These are phyloP conservation scores for Lichenostomus cassidix DNA, from an alignment of 2,113 vertebrate genomes.

Conservation along the genomic window DNA sequence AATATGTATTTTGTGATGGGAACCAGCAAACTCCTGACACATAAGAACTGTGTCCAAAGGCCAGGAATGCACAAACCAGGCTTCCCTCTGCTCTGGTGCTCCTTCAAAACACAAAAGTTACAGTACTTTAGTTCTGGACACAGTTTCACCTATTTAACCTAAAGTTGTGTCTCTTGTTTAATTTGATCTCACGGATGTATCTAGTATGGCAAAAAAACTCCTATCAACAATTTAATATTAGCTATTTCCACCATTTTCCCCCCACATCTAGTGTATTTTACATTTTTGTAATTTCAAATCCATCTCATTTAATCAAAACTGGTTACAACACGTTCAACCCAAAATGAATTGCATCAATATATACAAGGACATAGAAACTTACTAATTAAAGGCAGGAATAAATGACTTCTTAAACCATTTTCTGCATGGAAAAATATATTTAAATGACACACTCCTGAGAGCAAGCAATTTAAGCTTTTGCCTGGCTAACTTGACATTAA, in stretches of 20 bases:
- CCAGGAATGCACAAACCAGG: not conserved
- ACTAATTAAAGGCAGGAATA: not conserved
- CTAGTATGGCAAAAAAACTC: not conserved
- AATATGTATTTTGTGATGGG: not conserved
- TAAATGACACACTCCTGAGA: not conserved
- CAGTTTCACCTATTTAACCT: not conserved
- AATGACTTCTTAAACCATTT: not conserved
- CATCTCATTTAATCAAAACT: not conserved
- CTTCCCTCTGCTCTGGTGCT: not conserved
- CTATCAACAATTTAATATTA: not conserved
- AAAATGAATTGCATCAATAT: not conserved
- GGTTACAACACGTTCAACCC: not conserved
- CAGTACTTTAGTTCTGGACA: not conserved
- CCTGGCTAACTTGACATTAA: not conserved
- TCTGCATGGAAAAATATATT: not conserved
- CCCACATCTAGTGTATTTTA: not conserved
- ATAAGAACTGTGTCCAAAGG: not conserved
- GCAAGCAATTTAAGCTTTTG: not conserved
- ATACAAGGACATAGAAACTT: not conserved
- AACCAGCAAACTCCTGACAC: not conserved
- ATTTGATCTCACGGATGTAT: not conserved
- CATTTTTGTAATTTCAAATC: not conserved
- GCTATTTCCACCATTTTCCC: accelerated
- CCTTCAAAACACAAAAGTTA: not conserved
- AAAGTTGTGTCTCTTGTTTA: not conserved